These are phyloP conservation scores for Ganaspis sp. DNA, from an alignment of 1,140 invertebrate species.

Conservation along the genomic window DNA sequence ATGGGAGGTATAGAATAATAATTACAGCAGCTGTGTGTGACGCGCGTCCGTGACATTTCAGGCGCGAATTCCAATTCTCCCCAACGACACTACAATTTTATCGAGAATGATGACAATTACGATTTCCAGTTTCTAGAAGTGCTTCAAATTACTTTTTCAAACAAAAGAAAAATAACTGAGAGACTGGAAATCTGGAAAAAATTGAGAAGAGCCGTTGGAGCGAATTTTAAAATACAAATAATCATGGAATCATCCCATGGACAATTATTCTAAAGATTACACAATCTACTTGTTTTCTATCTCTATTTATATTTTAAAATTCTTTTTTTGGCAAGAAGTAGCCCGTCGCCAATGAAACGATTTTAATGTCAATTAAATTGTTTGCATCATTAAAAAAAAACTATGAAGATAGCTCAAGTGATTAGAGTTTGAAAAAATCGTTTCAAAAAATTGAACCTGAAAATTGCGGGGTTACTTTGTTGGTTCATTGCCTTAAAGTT, in stretches of 20 bases:
- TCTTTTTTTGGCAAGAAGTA: not conserved
- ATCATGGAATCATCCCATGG: not conserved
- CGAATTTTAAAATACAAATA: slow-evolving; percentile 26
- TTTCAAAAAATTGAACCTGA: too few species aligned
- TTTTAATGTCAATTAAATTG: not conserved
- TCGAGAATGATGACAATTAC: slow-evolving; percentile 3
- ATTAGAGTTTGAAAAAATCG: too few species aligned
- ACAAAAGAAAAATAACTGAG: not conserved
- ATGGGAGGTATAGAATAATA: slow-evolving; percentile 23
- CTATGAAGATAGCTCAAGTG: too few species aligned
- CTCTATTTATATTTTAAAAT: slow-evolving; percentile 18
- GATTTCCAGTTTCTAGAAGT: not conserved
- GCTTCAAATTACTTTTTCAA: not conserved
- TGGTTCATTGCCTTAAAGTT: slow-evolving; percentile 9
- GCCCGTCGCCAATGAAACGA: not conserved
- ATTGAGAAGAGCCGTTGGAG: not conserved
- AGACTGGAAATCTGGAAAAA: not conserved
- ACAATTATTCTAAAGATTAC: not conserved
- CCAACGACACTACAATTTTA: slow-evolving; percentile 5
- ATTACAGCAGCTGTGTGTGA: slow-evolving; percentile 12
- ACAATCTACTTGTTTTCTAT: not conserved
- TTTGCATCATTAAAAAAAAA: not conserved
- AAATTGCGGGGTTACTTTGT: not conserved
- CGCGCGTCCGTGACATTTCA: slow-evolving; percentile 18
- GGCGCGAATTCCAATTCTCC: not conserved